These are phyloP conservation scores for Oreohelix idahoensis DNA, from an alignment of 1,140 invertebrate genomes.

Conservation along the genomic window DNA sequence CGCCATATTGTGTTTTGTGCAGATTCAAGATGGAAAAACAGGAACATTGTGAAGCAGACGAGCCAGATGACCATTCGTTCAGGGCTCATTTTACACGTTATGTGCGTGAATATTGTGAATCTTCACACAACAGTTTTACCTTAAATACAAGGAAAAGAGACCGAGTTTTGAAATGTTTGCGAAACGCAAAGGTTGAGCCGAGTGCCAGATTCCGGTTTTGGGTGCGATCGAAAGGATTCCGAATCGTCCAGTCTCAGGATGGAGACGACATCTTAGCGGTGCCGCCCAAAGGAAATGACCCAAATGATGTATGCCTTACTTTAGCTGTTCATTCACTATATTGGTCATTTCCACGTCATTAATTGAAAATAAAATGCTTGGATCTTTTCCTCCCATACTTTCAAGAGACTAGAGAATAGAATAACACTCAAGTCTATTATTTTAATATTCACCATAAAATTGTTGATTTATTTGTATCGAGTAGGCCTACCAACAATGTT, in stretches of 20 bases:
- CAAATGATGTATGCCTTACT: constrained; percentile 44
- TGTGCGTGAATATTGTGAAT: constrained; percentile 31
- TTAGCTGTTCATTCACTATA: too few species aligned
- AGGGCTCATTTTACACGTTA: constrained; percentile 10
- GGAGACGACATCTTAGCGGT: constrained; percentile 42
- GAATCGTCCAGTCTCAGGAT: constrained; percentile 47
- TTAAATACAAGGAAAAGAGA: constrained; percentile 19
- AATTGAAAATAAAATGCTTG: too few species aligned
- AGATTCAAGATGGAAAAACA: constrained; percentile 1
- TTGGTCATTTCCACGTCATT: too few species aligned
- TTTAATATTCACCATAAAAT: too few species aligned
- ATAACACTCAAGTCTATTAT: too few species aligned
- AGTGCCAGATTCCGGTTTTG: constrained; percentile 47
- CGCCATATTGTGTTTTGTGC: constrained; percentile 25
- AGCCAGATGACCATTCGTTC: constrained; percentile 6
- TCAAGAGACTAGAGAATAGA: too few species aligned
- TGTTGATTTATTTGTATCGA: too few species aligned
- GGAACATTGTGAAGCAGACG: neutral
- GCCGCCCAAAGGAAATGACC: constrained; percentile 41
- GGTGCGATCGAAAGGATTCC: constrained; percentile 45
- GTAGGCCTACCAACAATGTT: too few species aligned
- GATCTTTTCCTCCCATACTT: too few species aligned
- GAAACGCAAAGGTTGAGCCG: constrained; percentile 36
- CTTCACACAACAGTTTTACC: constrained; percentile 23
- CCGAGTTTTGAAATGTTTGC: constrained; percentile 41